phyloP scores from a whole-genome alignment of 2,113 vertebrate genomes.

The Chlamydotis undulata region DNA sequence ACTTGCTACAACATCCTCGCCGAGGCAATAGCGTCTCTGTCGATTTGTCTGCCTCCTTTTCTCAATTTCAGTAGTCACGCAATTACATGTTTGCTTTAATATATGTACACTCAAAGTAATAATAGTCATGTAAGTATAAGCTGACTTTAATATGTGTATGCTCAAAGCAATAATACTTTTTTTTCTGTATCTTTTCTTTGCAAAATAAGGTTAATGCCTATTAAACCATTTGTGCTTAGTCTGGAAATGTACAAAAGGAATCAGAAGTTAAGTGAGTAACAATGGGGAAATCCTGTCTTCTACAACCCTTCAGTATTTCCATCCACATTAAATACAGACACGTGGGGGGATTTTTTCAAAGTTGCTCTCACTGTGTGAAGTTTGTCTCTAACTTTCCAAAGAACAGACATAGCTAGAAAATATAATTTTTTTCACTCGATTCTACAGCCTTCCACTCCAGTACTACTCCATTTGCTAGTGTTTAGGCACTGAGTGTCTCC shows the following conservation, averaged over 20 bases:
- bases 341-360: background rate
- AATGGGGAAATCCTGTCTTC: background rate
- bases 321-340: background rate
- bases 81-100: accelerated
- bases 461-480: background rate
- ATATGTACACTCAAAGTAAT: accelerated
- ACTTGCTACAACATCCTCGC: background rate
- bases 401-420: background rate
- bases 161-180: background rate
- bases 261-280: background rate
- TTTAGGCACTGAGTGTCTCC: background rate
- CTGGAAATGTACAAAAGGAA: background rate
- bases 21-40: background rate
- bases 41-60: background rate
- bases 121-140: accelerated
- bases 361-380: background rate
- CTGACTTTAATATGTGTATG: background rate
- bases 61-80: accelerated
- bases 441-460: background rate
- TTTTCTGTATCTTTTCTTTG: background rate
- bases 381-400: background rate
- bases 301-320: background rate
- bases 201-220: background rate
- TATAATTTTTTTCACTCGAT: background rate
- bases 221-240: background rate